These are phyloP conservation scores for Myripristis murdjan DNA, from an alignment of 2,797 vertebrate genomes.

Conservation along the genomic window DNA sequence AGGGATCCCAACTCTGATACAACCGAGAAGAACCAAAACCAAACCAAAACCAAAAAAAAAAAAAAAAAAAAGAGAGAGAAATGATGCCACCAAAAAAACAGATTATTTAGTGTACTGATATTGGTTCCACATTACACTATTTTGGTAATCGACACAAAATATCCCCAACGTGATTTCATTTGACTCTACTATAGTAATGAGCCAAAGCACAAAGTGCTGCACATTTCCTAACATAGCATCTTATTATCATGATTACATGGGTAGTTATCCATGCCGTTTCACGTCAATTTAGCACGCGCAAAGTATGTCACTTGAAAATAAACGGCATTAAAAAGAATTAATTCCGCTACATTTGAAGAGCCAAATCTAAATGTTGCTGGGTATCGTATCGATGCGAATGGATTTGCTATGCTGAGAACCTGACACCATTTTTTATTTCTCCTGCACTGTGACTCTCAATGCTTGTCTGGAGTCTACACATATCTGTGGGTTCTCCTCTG, in stretches of 20 bases:
- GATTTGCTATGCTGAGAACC: constrained; percentile 65
- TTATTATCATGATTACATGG: constrained; percentile 64
- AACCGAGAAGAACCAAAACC: too few relatives aligned
- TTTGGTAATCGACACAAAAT: constrained; percentile 27
- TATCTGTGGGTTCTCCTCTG: constrained; percentile 52
- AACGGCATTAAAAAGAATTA: constrained; percentile 49
- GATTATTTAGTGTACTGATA: constrained; percentile 18
- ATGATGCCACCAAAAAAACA: neutral
- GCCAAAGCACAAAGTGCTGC: constrained; percentile 52
- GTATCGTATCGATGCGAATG: constrained; percentile 59
- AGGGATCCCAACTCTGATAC: constrained; percentile 31
- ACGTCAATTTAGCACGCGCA: constrained; percentile 53
- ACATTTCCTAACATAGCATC: constrained; percentile 61
- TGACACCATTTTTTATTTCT: constrained; percentile 45
- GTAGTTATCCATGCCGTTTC: constrained; percentile 59
- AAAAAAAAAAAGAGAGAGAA: constrained; percentile 24
- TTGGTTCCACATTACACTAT: constrained; percentile 40
- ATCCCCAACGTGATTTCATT: constrained; percentile 29
- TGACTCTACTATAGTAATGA: constrained; percentile 41
- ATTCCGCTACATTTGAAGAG: constrained; percentile 56
- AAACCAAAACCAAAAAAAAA: too few relatives aligned
- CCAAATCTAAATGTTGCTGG: constrained; percentile 58
- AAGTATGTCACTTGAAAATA: constrained; percentile 60
- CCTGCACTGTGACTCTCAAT: constrained; percentile 77
- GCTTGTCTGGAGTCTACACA: constrained; percentile 65